Percentiles rank a stretch among this genome's conserved stretches.
These are phyloP conservation scores for Oreochromis niloticus DNA, from an alignment of 2,113 vertebrate genomes.

Conservation along the genomic window DNA sequence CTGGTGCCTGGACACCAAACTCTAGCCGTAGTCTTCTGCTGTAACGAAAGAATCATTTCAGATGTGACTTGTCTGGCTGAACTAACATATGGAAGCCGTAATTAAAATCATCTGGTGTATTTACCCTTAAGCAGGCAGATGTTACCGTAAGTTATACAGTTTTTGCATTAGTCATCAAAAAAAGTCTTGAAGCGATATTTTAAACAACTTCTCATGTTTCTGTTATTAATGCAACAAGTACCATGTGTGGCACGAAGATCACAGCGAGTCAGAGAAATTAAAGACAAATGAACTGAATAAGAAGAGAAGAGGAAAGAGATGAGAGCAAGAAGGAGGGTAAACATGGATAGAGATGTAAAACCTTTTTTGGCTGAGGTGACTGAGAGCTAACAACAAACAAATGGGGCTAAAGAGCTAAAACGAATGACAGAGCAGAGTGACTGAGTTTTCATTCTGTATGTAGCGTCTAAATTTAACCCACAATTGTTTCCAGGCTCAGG, in stretches of 20 bases:
- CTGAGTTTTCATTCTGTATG: constrained; percentile 29
- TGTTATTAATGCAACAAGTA: neutral
- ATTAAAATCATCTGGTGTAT: neutral
- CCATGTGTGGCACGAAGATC: neutral
- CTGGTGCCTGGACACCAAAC: neutral
- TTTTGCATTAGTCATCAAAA: neutral
- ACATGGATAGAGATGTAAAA: constrained; percentile 48
- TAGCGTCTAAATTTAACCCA: constrained; percentile 49
- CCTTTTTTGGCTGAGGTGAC: constrained; percentile 42
- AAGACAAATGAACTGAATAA: neutral
- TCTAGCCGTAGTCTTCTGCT: neutral
- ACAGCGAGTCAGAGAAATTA: neutral
- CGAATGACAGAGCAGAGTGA: constrained; percentile 39
- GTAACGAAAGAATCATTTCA: neutral
- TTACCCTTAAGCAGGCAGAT: neutral
- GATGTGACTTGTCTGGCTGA: neutral
- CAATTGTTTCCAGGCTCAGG: constrained; percentile 59
- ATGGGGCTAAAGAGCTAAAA: constrained; percentile 7
- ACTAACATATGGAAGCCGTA: neutral
- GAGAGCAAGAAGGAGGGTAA: neutral
- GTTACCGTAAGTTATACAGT: neutral
- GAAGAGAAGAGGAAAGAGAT: neutral
- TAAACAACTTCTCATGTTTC: constrained; percentile 4
- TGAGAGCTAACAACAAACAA: constrained; percentile 34
- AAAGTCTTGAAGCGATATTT: neutral